These are phyloP conservation scores for Tridacna crocea DNA, from an alignment of 2,888 invertebrate species.

Conservation along the genomic window DNA sequence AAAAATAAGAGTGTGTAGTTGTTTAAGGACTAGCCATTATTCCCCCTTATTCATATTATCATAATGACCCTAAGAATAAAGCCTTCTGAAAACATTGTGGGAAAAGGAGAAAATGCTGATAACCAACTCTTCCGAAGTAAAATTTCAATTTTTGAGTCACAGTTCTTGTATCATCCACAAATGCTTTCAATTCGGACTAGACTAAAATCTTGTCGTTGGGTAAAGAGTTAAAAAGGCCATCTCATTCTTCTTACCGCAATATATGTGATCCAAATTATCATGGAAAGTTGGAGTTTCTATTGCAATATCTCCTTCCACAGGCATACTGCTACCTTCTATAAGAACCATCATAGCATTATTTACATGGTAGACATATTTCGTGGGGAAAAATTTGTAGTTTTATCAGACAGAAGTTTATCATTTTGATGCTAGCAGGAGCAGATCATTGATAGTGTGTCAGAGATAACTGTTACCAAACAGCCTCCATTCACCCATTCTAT, in stretches of 20 bases:
- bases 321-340: constrained; percentile 37
- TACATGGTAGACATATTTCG: background rate
- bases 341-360: constrained; percentile 8
- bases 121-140: too few relatives aligned
- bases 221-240: too few relatives aligned
- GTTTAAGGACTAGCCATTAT: too few relatives aligned
- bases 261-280: constrained; percentile 44
- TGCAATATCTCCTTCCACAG: constrained; percentile 46
- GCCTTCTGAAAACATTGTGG: too few relatives aligned
- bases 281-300: constrained; percentile 51
- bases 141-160: too few relatives aligned
- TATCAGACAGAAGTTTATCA: background rate
- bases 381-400: background rate
- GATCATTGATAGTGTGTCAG: background rate
- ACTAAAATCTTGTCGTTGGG: too few relatives aligned
- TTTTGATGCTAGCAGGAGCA: background rate
- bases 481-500: background rate
- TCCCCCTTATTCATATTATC: too few relatives aligned
- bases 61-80: too few relatives aligned
- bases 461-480: background rate
- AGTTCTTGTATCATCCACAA: too few relatives aligned
- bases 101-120: too few relatives aligned
- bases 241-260: constrained; percentile 40
- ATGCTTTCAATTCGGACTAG: too few relatives aligned
- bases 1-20: too few relatives aligned